These are phyloP conservation scores for Drosophila athabasca DNA, from an alignment of 1,140 invertebrate species.

Conservation along the genomic window DNA sequence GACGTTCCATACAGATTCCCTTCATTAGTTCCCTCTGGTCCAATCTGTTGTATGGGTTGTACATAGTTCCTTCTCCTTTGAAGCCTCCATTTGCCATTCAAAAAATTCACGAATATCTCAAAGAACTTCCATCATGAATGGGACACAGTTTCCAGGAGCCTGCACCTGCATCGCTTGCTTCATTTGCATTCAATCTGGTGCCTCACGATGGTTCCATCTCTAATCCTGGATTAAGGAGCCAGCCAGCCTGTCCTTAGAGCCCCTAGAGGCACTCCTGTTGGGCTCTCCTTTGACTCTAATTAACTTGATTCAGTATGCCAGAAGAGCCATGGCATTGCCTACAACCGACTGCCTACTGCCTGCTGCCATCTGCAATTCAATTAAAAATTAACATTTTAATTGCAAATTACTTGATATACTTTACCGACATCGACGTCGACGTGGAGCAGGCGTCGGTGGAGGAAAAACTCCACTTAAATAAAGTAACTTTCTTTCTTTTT, in stretches of 20 bases:
- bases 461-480: slow-evolving; percentile 39
- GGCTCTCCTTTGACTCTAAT: slow-evolving; percentile 40
- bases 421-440: slow-evolving; percentile 12
- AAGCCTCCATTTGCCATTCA: too few species aligned
- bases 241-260: slow-evolving; percentile 5
- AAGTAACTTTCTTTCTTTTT: slow-evolving; percentile 36
- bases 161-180: not conserved
- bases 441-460: too few species aligned
- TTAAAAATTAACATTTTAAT: slow-evolving; percentile 83
- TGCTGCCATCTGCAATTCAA: slow-evolving; percentile 68
- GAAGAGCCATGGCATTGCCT: too few species aligned
- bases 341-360: slow-evolving; percentile 34
- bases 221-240: slow-evolving; percentile 17
- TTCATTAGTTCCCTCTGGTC: too few species aligned
- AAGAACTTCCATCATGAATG: too few species aligned
- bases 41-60: too few species aligned
- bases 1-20: too few species aligned
- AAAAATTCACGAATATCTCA: too few species aligned
- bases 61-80: too few species aligned
- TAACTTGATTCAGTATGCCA: slow-evolving; percentile 64
- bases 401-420: slow-evolving; percentile 76
- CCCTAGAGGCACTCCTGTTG: not conserved
- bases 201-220: slow-evolving; percentile 16
- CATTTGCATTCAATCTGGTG: not conserved
- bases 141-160: not conserved